phyloP scores from a whole-genome alignment of 1,140 invertebrate species.

The Coelopa frigida region DNA sequence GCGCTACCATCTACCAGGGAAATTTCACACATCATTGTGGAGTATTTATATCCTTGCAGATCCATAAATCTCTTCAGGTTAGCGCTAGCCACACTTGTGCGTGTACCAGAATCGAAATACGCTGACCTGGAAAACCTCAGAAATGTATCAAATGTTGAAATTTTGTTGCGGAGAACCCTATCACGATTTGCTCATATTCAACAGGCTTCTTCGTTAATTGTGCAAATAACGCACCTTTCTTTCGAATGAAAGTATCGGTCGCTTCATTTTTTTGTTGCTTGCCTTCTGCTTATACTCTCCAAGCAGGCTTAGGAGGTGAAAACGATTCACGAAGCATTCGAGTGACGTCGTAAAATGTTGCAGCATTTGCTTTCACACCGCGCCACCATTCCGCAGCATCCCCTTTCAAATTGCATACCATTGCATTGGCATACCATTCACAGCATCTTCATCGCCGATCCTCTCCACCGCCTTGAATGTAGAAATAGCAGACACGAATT shows the following conservation, averaged over 20 bases:
- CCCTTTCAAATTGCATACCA: constrained; percentile 15
- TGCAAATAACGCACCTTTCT: constrained; percentile 9
- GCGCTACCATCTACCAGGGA: no score
- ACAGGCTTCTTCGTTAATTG: not conserved
- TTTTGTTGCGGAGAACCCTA: constrained; percentile 6
- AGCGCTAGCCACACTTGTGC: no score
- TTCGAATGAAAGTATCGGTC: constrained; percentile 11
- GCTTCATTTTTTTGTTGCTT: constrained; percentile 11
- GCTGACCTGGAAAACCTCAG: no score
- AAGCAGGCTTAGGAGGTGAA: no score
- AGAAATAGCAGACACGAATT: constrained; percentile 19
- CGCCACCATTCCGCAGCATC: not conserved
- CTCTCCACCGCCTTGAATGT: constrained; percentile 16
- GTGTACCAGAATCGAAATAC: no score
- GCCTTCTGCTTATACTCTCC: constrained; percentile 10
- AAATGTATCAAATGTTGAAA: no score
- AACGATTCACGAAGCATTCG: no score
- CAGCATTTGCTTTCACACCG: not conserved
- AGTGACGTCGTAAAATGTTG: constrained; percentile 14
- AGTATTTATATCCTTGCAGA: no score
- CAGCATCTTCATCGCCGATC: constrained; percentile 19
- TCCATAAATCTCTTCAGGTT: no score
- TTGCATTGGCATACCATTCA: constrained; percentile 22
- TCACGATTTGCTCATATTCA: constrained; percentile 13
- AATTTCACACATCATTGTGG: no score